phyloP scores from a whole-genome alignment of 2,797 vertebrate genomes.

The Dendrocincla fuliginosa region DNA sequence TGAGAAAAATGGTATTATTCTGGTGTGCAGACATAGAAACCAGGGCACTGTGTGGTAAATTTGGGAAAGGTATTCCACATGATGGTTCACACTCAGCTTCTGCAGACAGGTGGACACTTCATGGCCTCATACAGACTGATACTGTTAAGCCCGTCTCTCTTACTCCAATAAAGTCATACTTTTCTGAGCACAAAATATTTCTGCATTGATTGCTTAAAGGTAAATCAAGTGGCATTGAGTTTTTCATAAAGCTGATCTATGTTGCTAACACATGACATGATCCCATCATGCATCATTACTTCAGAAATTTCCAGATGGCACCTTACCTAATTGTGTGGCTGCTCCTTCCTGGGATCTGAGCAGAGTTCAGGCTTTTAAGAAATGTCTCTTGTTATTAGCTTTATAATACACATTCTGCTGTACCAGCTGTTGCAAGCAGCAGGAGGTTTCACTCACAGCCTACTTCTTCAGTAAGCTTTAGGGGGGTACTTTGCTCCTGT shows the following conservation, averaged over 20 bases:
- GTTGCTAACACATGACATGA: background rate
- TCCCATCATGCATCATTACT: accelerated
- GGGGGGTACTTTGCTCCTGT: background rate
- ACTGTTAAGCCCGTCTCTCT: background rate
- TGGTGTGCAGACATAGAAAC: background rate
- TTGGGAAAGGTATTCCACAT: background rate
- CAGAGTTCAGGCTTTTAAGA: background rate
- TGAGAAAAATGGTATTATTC: background rate
- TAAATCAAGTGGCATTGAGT: background rate
- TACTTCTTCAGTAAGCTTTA: conserved; percentile 1
- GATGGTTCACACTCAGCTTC: background rate
- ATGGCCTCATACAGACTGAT: accelerated
- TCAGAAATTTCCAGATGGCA: conserved; percentile 1
- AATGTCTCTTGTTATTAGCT: conserved; percentile 12
- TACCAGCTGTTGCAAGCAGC: conserved; percentile 23
- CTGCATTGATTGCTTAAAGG: background rate
- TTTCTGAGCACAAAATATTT: background rate
- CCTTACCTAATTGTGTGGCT: background rate
- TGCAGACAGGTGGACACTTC: background rate
- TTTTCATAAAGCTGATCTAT: background rate
- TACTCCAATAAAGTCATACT: conserved; percentile 14
- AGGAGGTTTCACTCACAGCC: background rate
- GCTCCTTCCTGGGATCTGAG: background rate
- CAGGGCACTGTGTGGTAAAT: background rate
- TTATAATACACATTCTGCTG: background rate